Percentiles rank a stretch among this genome's conserved stretches.
Evolutionary conservation across 1,140 invertebrate species (phyloP).

Genomic region (Aporrectodea caliginosa): DNA sequence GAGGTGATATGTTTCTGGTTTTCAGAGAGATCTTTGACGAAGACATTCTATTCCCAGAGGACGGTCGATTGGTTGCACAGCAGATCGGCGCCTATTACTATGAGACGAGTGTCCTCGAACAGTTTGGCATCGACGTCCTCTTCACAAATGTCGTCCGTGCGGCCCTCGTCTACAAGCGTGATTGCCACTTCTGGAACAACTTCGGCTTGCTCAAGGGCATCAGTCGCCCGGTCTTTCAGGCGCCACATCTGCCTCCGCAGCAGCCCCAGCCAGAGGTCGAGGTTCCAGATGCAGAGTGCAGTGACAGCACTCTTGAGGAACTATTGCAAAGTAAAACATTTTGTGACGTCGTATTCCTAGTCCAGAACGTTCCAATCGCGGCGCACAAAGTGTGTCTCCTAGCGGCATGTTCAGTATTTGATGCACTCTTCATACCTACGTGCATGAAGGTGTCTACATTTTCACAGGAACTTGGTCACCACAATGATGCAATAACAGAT

Average conservation of each 20-base stretch:
- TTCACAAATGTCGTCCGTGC: slow-evolving; percentile 89
- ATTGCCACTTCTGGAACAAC: slow-evolving; percentile 68
- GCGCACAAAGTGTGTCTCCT: slow-evolving; percentile 76
- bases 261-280: slow-evolving; percentile 72
- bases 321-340: slow-evolving; percentile 71
- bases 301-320: background rate
- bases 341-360: slow-evolving; percentile 77
- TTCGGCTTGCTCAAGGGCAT: slow-evolving; percentile 69
- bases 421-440: slow-evolving; percentile 64
- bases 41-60: slow-evolving; percentile 88
- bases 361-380: slow-evolving; percentile 66
- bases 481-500: background rate
- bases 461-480: slow-evolving; percentile 66
- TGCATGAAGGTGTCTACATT: slow-evolving; percentile 55
- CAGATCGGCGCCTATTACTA: slow-evolving; percentile 84
- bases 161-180: slow-evolving; percentile 74
- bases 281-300: slow-evolving; percentile 57
- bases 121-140: slow-evolving; percentile 81
- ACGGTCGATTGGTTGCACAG: slow-evolving; percentile 78
- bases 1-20: too few species aligned
- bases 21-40: slow-evolving; percentile 46
- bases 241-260: slow-evolving; percentile 83
- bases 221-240: slow-evolving; percentile 70
- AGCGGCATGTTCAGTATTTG: slow-evolving; percentile 74
- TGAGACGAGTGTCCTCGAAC: slow-evolving; percentile 77